Percentiles rank a stretch among this genome's conserved stretches.
Evolutionary conservation across 1,140 invertebrate genomes (phyloP).

Genomic region (Phocides pigmalion): DNA sequence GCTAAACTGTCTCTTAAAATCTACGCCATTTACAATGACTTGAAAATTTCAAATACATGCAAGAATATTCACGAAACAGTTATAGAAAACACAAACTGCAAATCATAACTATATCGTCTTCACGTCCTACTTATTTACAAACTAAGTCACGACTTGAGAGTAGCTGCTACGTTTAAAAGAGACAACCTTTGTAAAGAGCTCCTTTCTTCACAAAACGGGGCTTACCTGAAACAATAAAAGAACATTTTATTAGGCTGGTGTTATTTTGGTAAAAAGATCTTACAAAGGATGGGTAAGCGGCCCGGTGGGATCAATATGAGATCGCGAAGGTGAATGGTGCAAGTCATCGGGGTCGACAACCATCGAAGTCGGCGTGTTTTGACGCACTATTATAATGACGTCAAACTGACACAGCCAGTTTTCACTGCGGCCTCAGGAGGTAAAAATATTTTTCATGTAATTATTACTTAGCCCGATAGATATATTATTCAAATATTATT

Average conservation of each 20-base stretch:
- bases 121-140: too few species aligned
- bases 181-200: too few species aligned
- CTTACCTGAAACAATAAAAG: conserved; percentile 69
- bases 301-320: conserved; percentile 60
- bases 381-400: conserved; percentile 66
- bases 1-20: too few species aligned
- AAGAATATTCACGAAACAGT: too few species aligned
- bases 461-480: conserved; percentile 8
- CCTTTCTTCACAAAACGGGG: neutral
- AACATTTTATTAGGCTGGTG: conserved; percentile 37
- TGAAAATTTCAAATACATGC: too few species aligned
- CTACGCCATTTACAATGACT: too few species aligned
- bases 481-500: too few species aligned
- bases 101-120: too few species aligned
- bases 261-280: conserved; percentile 40
- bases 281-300: conserved; percentile 48
- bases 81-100: too few species aligned
- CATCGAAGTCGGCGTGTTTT: conserved; percentile 56
- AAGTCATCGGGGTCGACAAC: conserved; percentile 76
- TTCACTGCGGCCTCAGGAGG: conserved; percentile 15
- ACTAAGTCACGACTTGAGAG: too few species aligned
- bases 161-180: too few species aligned
- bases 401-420: conserved; percentile 48
- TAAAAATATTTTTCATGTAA: conserved; percentile 17
- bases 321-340: conserved; percentile 62